Evolutionary conservation across 2,888 invertebrate species (phyloP).

Genomic region (Tipula vernalis): DNA sequence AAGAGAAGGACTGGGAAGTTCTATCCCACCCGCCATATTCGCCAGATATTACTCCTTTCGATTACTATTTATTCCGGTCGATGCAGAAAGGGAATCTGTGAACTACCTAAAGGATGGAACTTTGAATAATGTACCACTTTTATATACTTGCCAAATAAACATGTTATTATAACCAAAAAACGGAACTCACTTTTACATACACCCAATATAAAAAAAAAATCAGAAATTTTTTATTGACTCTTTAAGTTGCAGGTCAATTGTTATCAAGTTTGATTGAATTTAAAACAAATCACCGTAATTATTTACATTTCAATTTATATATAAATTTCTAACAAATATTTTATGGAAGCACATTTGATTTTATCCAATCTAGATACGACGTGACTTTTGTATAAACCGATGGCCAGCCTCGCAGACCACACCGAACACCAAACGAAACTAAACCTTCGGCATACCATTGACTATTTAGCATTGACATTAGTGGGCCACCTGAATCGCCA

Average conservation of each 20-base stretch:
- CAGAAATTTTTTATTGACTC: not conserved
- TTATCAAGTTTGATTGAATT: not conserved
- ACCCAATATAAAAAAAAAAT: not conserved
- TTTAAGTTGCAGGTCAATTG: not conserved
- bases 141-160: too few species aligned
- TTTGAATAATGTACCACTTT: too few species aligned
- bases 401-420: constrained; percentile 49
- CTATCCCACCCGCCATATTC: too few species aligned
- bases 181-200: too few species aligned
- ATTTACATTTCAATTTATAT: not conserved
- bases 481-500: constrained; percentile 66
- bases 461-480: constrained; percentile 43
- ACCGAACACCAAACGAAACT: constrained; percentile 55
- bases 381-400: constrained; percentile 53
- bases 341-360: constrained; percentile 20
- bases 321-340: not conserved
- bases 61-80: too few species aligned
- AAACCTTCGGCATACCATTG: constrained; percentile 48
- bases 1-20: too few species aligned
- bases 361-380: constrained; percentile 42
- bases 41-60: too few species aligned
- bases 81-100: too few species aligned
- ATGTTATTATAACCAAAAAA: too few species aligned
- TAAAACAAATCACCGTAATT: not conserved
- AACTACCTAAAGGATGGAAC: too few species aligned